Evolutionary conservation across 2,888 invertebrate species (phyloP).

Genomic region (Dynastes tityus): DNA sequence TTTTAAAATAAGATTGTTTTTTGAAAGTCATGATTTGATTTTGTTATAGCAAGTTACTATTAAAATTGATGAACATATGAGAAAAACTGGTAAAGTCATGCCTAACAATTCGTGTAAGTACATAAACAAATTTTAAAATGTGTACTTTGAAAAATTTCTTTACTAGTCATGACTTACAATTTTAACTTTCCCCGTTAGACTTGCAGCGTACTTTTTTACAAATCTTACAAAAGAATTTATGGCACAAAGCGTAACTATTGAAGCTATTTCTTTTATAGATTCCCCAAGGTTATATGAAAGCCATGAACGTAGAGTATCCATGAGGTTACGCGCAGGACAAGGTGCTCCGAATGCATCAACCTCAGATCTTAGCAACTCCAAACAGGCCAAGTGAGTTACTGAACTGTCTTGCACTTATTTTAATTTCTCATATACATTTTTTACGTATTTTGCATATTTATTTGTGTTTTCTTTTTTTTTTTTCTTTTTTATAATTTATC

Average conservation of each 20-base stretch:
- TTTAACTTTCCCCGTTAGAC: too few species aligned
- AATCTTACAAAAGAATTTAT: too few species aligned
- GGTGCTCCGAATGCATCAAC: constrained; percentile 69
- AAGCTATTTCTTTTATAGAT: constrained; percentile 60
- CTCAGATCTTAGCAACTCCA: constrained; percentile 70
- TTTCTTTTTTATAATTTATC: constrained; percentile 51
- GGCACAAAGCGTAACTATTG: background rate
- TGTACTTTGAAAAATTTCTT: too few species aligned
- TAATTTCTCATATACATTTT: constrained; percentile 18
- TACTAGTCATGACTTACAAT: too few species aligned
- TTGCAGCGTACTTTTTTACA: too few species aligned
- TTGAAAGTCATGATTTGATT: too few species aligned
- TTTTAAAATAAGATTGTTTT: too few species aligned
- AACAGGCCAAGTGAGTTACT: constrained; percentile 72
- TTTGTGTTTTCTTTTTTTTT: constrained; percentile 51
- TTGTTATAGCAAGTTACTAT: too few species aligned
- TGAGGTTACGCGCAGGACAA: constrained; percentile 68
- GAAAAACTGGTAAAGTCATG: too few species aligned
- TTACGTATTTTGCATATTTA: constrained; percentile 27
- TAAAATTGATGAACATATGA: too few species aligned
- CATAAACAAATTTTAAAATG: too few species aligned
- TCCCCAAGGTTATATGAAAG: constrained; percentile 67
- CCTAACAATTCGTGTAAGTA: too few species aligned
- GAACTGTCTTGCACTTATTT: constrained; percentile 24
- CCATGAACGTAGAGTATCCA: constrained; percentile 68